Base-by-base conservation (phyloP, 2,888 invertebrate species). In the Azorinus chamasolen region DNA sequence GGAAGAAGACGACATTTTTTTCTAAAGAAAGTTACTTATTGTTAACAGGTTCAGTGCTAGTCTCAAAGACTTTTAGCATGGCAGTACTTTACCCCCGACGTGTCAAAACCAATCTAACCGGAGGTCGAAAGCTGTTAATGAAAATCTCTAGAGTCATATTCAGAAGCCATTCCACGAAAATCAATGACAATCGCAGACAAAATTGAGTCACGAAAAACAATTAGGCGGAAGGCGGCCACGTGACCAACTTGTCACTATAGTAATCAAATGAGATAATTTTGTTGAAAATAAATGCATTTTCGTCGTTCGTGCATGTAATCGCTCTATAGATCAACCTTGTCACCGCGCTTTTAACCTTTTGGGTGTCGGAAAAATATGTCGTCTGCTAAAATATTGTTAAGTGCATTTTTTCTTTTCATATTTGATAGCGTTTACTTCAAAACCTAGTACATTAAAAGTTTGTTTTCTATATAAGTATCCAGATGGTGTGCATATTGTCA, bases 41-140 rank as follows among this genome's bases (percentile, higher is more conserved):
- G n/a, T n/a, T n/a, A n/a, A n/a, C n/a, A n/a, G n/a, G n/a, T n/a
- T n/a, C n/a, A n/a, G n/a, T n/a, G n/a, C n/a, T n/a, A n/a, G n/a
- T 32, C 32, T 4, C 10, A 10, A 32, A 32, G 32, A 32, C 32
- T 4, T 32, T 32, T 10, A 32, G 32, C 50, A 14, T 12, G 12
- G 18, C 10, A 20, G 14, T 22, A 50, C 12, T 18, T 45, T 18
- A 50, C 20, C 50, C 18, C 14, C 2, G 3, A 50, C 50, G 50
- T 50, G 50, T 50, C 22, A 24, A 50, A 50, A 50, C 50, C 50
- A 63, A 53, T 63, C 53, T 53, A 39, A 20, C 24, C 39, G n/a
- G 53, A 51, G 63, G 64, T 55, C 64, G 54, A 45, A 16, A 64
- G 54, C 51, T 64, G 64, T 55, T 64, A 64, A 64, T 64, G 64